A percentile compares a stretch with the other conserved stretches of the same genome.
phyloP scores from a whole-genome alignment of 2,113 vertebrate genomes.

The Gallinago jamesoni region DNA sequence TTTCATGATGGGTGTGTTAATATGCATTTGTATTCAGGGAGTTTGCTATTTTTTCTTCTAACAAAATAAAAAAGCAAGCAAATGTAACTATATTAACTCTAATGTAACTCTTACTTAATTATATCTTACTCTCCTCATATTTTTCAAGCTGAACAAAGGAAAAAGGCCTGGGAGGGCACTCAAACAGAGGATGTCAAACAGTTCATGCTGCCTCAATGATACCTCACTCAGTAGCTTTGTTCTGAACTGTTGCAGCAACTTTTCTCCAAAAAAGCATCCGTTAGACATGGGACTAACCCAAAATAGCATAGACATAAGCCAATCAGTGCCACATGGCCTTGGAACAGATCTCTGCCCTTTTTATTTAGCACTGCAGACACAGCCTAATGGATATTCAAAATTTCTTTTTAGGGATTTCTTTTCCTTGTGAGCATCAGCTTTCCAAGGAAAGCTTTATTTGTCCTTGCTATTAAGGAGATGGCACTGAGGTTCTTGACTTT shows the following conservation, averaged over 20 bases:
- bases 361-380: background rate
- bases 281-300: background rate
- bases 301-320: background rate
- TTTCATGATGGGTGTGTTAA: background rate
- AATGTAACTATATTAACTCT: background rate
- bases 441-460: background rate
- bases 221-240: background rate
- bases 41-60: background rate
- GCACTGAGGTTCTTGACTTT: rapidly evolving
- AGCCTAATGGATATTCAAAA: background rate
- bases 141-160: background rate
- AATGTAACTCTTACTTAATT: background rate
- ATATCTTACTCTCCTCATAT: background rate
- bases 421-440: background rate
- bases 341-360: background rate
- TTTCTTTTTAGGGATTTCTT: background rate
- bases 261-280: background rate
- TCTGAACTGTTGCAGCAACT: background rate
- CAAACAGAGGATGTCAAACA: background rate
- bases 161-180: background rate
- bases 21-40: background rate
- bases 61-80: background rate
- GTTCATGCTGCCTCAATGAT: rapidly evolving
- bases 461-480: background rate
- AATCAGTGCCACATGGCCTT: background rate